Evolutionary conservation across 2,113 vertebrate genomes (phyloP), one percentile per base, ranked within the genome.

Genomic region (Apodemus sylvaticus): DNA sequence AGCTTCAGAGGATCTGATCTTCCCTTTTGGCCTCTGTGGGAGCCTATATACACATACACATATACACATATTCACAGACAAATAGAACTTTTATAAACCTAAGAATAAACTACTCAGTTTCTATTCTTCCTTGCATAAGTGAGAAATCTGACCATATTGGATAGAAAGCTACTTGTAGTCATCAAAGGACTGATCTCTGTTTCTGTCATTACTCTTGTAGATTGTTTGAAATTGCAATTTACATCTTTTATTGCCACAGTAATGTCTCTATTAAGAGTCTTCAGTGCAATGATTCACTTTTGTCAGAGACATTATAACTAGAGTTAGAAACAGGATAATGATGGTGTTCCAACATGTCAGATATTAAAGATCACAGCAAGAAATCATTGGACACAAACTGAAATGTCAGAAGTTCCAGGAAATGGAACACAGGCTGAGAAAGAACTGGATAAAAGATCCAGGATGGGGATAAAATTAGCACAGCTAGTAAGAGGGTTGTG

Each of bases 211-310:
- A 48, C 70, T 92, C 89, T 91, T 95, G 19, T 82, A 91, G 77
- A 90, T 86, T 96, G 90, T 96, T 96, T 95, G 45, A 48, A 95
- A 88, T 31, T 16, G 87, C 79, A 93, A 90, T 95, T 96, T 95
- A 96, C 74, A 96, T 94, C 22, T 94, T 97, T 92, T 96, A 98
- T 97, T 95, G 91, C 90, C 53, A 77, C 70, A 64, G 58, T 95
- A 95, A 97, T 96, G 87, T 39, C 70, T 78, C 93, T 70, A 91
- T 93, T 97, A 97, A 94, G 45, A 96, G 48, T 78, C 51, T 94
- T 94, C 45, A 39, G 64, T 60, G 81, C 51, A 95, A 95, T 96
- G 86, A 96, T 97, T 96, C 95, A 95, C 36, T 96, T 92, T 93
- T 96, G 83, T 92, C 85, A 95, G 76, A 90, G 93, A 81, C 68